These are phyloP conservation scores for Spodoptera frugiperda DNA, from an alignment of 1,140 invertebrate genomes.

Conservation along the genomic window DNA sequence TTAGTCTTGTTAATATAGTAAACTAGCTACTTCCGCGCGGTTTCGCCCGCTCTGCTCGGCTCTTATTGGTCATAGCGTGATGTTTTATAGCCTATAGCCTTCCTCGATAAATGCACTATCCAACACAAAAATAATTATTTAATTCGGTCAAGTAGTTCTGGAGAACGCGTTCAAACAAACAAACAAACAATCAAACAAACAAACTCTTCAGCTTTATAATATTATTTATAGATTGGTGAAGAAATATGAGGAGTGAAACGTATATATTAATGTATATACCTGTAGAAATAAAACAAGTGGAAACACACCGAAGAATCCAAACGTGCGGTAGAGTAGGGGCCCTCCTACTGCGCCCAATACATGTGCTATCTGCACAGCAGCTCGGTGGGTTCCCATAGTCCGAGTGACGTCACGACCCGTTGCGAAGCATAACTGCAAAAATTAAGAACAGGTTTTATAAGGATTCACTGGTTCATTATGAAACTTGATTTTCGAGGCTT, in stretches of 20 bases:
- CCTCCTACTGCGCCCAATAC: conserved; percentile 77
- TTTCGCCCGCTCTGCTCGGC: too few species aligned
- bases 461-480: conserved; percentile 18
- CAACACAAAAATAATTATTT: too few species aligned
- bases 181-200: too few species aligned
- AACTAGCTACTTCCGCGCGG: too few species aligned
- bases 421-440: conserved; percentile 78
- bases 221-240: background rate
- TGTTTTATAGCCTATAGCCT: too few species aligned
- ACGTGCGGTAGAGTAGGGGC: conserved; percentile 72
- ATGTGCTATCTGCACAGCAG: conserved; percentile 78
- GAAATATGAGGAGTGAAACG: background rate
- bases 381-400: conserved; percentile 82
- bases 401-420: conserved; percentile 79
- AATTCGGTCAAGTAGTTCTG: too few species aligned
- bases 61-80: too few species aligned
- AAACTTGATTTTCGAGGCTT: too few species aligned
- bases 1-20: too few species aligned
- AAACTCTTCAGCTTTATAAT: too few species aligned
- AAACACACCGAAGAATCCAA: conserved; percentile 84
- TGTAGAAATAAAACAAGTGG: conserved; percentile 81
- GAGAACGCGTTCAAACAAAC: too few species aligned
- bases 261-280: conserved; percentile 61
- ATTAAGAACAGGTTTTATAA: conserved; percentile 16
- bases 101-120: too few species aligned